Evolutionary conservation across 2,888 invertebrate genomes (phyloP).

Genomic region (Gasteruption jaculator): DNA sequence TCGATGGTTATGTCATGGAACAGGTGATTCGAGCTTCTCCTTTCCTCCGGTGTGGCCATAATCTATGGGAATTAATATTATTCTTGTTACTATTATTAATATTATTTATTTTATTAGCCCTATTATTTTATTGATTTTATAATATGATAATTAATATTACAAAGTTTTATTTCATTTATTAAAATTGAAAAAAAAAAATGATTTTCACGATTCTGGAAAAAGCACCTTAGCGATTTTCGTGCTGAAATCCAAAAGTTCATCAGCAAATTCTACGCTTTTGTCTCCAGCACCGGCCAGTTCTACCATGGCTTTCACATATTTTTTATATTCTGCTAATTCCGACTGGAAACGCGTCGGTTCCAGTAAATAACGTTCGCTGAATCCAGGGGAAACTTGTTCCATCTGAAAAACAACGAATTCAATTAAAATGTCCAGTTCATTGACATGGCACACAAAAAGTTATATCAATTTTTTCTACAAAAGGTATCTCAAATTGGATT

Average conservation of each 20-base stretch:
- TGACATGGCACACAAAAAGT: too few species aligned
- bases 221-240: constrained; percentile 61
- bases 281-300: constrained; percentile 40
- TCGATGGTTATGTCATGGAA: constrained; percentile 62
- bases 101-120: too few species aligned
- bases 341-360: constrained; percentile 59
- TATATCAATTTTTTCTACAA: too few species aligned
- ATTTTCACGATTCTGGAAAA: constrained; percentile 2
- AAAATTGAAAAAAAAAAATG: too few species aligned
- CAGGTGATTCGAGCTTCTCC: constrained; percentile 60
- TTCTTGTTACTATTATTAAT: too few species aligned
- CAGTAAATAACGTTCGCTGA: constrained; percentile 63
- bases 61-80: constrained; percentile 49
- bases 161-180: not conserved
- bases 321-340: constrained; percentile 60
- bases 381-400: constrained; percentile 64
- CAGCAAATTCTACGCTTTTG: constrained; percentile 56
- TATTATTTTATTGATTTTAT: constrained; percentile 19
- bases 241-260: constrained; percentile 61
- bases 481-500: too few species aligned
- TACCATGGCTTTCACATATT: constrained; percentile 60
- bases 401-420: constrained; percentile 55
- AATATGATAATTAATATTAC: constrained; percentile 20
- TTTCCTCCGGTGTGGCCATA: constrained; percentile 62
- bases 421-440: too few species aligned